Percentiles rank a stretch among this genome's conserved stretches.
Conservation (phyloP, 92 coral and sea anemone genomes). For the Heteractis magnifica region DNA sequence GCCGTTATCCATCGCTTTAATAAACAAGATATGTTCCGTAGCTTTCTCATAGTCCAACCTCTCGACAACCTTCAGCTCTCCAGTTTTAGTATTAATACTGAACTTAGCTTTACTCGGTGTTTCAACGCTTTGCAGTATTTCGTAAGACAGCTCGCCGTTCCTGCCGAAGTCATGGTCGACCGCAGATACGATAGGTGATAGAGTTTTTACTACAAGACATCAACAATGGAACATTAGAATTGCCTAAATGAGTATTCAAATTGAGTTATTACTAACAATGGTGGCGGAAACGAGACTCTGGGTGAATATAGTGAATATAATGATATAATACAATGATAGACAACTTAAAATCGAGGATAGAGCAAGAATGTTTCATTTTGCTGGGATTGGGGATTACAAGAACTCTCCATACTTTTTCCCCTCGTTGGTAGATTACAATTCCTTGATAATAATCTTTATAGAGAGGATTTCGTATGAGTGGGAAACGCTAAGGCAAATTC, state of each 20-base stretch:
- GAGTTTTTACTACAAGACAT: neutral
- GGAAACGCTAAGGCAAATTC: too few relatives aligned
- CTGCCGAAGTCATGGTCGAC: conserved; percentile 67
- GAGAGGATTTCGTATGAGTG: too few relatives aligned
- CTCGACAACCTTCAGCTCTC: conserved; percentile 22
- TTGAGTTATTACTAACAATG: neutral
- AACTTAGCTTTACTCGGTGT: conserved; percentile 31
- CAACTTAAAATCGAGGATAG: too few relatives aligned
- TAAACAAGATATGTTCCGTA: conserved; percentile 42
- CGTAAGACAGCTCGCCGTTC: conserved; percentile 57
- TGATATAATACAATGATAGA: too few relatives aligned
- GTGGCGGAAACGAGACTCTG: too few relatives aligned
- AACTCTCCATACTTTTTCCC: too few relatives aligned
- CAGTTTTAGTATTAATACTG: conserved; percentile 30
- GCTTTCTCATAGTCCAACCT: conserved; percentile 48
- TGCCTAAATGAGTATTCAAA: neutral
- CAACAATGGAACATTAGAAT: neutral
- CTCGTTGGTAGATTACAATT: too few relatives aligned
- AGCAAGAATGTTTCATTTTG: too few relatives aligned
- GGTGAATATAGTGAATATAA: too few relatives aligned
- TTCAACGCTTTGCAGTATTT: conserved; percentile 45
- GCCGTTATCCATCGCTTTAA: conserved; percentile 48
- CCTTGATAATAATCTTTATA: too few relatives aligned
- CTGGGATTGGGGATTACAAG: too few relatives aligned
- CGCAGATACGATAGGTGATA: conserved; percentile 53